Percentiles rank a stretch among this genome's conserved stretches.
phyloP scores from a whole-genome alignment of 2,113 vertebrate species.

The Pao palembangensis region DNA sequence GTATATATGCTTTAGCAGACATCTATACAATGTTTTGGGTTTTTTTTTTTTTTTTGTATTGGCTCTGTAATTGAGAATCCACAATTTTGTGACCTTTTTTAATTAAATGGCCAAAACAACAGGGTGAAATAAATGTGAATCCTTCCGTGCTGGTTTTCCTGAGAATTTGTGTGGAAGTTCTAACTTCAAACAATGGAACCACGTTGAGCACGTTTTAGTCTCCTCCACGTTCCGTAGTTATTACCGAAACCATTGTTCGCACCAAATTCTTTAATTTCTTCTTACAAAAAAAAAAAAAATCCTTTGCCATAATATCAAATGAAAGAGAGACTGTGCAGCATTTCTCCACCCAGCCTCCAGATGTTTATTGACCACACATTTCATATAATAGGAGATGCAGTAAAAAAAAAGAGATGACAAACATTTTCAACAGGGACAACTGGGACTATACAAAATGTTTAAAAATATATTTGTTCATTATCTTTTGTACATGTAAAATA shows the following conservation, averaged over 20 bases:
- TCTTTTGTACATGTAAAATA: slow-evolving; percentile 74
- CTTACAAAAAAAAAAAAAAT: slow-evolving; percentile 35
- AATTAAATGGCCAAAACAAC: slow-evolving; percentile 66
- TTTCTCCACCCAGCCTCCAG: slow-evolving; percentile 55
- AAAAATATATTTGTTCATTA: slow-evolving; percentile 77
- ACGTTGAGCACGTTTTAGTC: background rate
- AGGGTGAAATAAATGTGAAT: slow-evolving; percentile 64
- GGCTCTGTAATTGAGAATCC: slow-evolving; percentile 65
- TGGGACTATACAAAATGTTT: slow-evolving; percentile 61
- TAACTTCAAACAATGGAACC: no score
- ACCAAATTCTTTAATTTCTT: slow-evolving; percentile 49
- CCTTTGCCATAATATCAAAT: slow-evolving; percentile 16
- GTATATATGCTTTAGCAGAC: slow-evolving; percentile 57
- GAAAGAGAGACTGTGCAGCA: slow-evolving; percentile 16
- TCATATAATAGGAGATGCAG: slow-evolving; percentile 48
- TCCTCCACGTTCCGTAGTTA: background rate
- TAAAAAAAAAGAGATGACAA: slow-evolving; percentile 31
- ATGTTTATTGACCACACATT: slow-evolving; percentile 71
- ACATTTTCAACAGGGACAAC: slow-evolving; percentile 28
- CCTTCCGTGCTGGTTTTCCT: background rate
- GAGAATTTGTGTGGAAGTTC: no score
- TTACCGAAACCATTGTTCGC: slow-evolving; percentile 16
- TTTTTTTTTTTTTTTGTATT: slow-evolving; percentile 67
- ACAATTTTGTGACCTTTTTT: slow-evolving; percentile 71
- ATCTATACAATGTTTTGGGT: slow-evolving; percentile 53